Evolutionary conservation across 2,888 invertebrate species (phyloP).

Genomic region (Andrena marginata): DNA sequence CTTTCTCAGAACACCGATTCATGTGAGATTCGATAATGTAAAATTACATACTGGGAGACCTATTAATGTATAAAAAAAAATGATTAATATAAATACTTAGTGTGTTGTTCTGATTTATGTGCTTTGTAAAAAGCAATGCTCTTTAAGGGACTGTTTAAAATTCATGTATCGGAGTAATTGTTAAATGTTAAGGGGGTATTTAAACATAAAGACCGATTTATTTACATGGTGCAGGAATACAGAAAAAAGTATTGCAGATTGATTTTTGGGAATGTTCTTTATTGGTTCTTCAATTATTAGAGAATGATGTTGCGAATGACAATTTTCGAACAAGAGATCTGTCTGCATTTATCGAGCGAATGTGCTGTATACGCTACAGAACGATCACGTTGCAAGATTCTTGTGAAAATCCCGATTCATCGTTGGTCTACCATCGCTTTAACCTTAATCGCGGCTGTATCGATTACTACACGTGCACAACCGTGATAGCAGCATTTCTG

Average conservation of each 20-base stretch:
- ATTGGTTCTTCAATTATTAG: not conserved
- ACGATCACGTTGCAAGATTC: not conserved
- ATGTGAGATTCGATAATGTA: not conserved
- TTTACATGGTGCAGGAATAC: not conserved
- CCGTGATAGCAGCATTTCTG: slow-evolving; percentile 1
- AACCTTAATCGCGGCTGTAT: slow-evolving; percentile 13
- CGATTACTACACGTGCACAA: slow-evolving; percentile 2
- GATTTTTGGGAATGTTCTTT: not conserved
- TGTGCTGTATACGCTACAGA: not conserved
- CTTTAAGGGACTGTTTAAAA: not conserved
- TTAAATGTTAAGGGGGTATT: too few species aligned
- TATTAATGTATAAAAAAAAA: slow-evolving; percentile 7
- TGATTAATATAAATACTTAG: not conserved
- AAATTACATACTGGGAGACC: not conserved
- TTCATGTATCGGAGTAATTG: not conserved
- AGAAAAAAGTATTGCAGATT: not conserved
- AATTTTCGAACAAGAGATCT: not conserved
- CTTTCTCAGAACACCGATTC: not conserved
- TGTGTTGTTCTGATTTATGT: not conserved
- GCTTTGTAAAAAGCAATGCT: not conserved
- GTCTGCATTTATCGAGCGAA: not conserved
- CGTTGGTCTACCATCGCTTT: not conserved
- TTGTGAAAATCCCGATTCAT: not conserved
- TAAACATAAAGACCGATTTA: not conserved
- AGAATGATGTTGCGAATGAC: not conserved